Base-by-base conservation (phyloP, 2,113 vertebrate species). In the Balaenoptera acutorostrata region DNA sequence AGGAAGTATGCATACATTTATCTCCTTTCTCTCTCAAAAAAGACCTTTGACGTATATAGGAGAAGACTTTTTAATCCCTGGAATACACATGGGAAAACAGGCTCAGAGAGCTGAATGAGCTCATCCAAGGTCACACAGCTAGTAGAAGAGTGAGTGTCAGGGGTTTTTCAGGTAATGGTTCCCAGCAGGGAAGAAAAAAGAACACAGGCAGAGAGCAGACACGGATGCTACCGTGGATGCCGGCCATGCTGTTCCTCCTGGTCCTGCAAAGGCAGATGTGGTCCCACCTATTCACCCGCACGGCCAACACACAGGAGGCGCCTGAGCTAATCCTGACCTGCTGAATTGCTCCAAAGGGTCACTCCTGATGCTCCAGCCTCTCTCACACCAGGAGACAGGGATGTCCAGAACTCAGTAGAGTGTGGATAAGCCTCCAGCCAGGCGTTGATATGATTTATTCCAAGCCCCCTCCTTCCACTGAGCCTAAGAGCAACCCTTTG, bases 401-500 rank as follows among this genome's bases (percentile, higher is more conserved):
- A n/a, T 86, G 17, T 33, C 57, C 15, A 21, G 85, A 39, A 33
- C 29, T 33, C 80, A 75, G 33, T 33, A 25, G 5, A 71, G 14
- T 46, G 80, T 71, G 33, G 23, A n/a, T 17, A 69, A 82, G 75
- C 49, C 64, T 81, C 66, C 29, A 75, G 68, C 44, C 20, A n/a
- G 20, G 25, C 10, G 29, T 57, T 57, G 20, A 21, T 61, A 0
- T 31, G 88, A 59, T 36, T 66, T 61, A 41, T 36, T 31, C 31
- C 63, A 92, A 97, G 94, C 84, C 27, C 61, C 93, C 85, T 80
- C 83, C 96, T 97, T 95, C 97, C 91, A 84, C 81, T 44, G 88
- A 96, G 57, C 27, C 63, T 55, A 33, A 49, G 95, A 74, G 95
- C 86, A 98, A 96, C 97, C 97, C 97, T 98, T 98, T 94, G 98